Evolutionary conservation across 1,140 invertebrate species (phyloP).

Genomic region (Myzus persicae): DNA sequence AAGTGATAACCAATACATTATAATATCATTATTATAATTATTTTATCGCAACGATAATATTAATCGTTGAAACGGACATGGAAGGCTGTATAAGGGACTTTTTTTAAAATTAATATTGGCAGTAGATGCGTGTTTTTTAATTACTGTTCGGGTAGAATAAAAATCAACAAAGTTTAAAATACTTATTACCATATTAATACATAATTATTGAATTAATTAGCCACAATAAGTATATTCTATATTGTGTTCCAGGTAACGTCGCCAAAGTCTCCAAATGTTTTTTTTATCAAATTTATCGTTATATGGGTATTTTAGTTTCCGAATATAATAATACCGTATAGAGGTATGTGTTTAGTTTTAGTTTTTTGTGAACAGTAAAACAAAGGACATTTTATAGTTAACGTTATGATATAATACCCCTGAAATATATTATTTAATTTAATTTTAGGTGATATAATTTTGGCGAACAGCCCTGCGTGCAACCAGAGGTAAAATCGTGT

Average conservation of each 20-base stretch:
- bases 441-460: neutral
- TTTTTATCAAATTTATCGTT: neutral
- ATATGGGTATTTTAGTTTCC: neutral
- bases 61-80: too few relatives aligned
- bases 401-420: neutral
- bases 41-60: too few relatives aligned
- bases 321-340: neutral
- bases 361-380: neutral
- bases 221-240: neutral
- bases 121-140: too few relatives aligned
- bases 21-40: too few relatives aligned
- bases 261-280: neutral
- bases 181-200: neutral
- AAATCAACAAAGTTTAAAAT: neutral
- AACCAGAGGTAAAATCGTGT: slow-evolving; percentile 7
- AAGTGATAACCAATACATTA: too few relatives aligned
- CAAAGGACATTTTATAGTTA: neutral
- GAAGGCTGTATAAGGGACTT: too few relatives aligned
- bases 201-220: neutral
- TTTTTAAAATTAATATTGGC: too few relatives aligned
- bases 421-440: slow-evolving; percentile 20
- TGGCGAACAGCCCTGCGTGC: neutral
- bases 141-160: too few relatives aligned
- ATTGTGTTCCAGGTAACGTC: neutral
- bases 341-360: neutral